Percentiles rank a stretch among this genome's conserved stretches.
phyloP scores from a whole-genome alignment of 2,888 invertebrate genomes.

The Carabus problematicus region DNA sequence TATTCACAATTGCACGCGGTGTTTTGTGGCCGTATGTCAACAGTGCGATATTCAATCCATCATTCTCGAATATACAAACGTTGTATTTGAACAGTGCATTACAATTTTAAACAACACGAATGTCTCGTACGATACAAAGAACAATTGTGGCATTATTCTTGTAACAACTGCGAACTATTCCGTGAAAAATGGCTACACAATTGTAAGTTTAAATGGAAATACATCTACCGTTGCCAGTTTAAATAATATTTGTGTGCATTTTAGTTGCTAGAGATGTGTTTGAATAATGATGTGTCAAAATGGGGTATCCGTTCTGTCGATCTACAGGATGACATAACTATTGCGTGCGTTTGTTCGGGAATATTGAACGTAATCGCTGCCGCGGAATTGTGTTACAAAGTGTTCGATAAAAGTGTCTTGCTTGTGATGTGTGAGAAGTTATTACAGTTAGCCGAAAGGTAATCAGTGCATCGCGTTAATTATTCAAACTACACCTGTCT shows the following conservation, averaged over 20 bases:
- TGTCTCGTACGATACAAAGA: slow-evolving; percentile 71
- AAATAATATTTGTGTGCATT: slow-evolving; percentile 22
- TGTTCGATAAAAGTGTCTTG: slow-evolving; percentile 50
- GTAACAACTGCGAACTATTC: slow-evolving; percentile 60
- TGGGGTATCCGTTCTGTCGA: slow-evolving; percentile 3
- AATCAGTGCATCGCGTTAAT: slow-evolving; percentile 36
- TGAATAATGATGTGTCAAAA: slow-evolving; percentile 21
- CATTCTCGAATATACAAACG: slow-evolving; percentile 41
- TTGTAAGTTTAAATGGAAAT: slow-evolving; percentile 4
- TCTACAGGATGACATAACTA: slow-evolving; percentile 40
- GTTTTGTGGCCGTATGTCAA: slow-evolving; percentile 56
- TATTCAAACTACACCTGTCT: slow-evolving; percentile 25
- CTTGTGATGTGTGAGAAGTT: slow-evolving; percentile 50
- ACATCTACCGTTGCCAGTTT: too few relatives aligned
- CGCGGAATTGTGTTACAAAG: slow-evolving; percentile 47
- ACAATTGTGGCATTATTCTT: slow-evolving; percentile 67
- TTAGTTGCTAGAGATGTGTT: slow-evolving; percentile 40
- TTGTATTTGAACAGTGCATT: slow-evolving; percentile 47
- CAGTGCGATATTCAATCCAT: slow-evolving; percentile 51
- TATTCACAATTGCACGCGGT: slow-evolving; percentile 59
- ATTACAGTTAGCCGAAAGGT: slow-evolving; percentile 54
- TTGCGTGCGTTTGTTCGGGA: slow-evolving; percentile 50
- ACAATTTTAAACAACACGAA: slow-evolving; percentile 57
- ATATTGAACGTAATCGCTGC: slow-evolving; percentile 49
- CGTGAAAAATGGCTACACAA: slow-evolving; percentile 46